Evolutionary conservation across 2,888 invertebrate genomes (phyloP), one percentile per base, ranked within the genome.

Genomic region (Smittia aterrima): DNA sequence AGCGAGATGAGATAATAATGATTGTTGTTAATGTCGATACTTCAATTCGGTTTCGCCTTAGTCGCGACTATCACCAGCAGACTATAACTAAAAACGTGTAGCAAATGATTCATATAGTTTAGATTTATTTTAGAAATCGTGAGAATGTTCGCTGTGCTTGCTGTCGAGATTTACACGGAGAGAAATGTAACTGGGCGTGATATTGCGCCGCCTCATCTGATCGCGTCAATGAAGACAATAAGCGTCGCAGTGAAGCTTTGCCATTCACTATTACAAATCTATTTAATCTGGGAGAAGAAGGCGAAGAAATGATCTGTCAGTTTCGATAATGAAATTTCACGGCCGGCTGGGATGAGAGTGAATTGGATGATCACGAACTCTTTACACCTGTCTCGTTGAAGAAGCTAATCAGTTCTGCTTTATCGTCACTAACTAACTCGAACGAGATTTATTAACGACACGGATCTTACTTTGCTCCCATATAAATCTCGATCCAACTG

Each of bases 1-100:
- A 27, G n/a, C 64, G 27, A 58, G 22, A 70, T 70, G 70, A 54
- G 53, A 54, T 70, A 70, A 54, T 70, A 70, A 70, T 70, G 70
- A 70, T 54, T 27, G 54, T 4, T n/a, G n/a, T 47, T 70, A 70
- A 70, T 70, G 54, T 27, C 53, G 32, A 70, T 54, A 67, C 47
- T 18, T 41, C 38, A 41, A 11, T 24, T 20, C 3, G 20, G 20
- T 58, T 9, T 64, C 20, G 25, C 64, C 25, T 58, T 58, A 13
- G 58, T 58, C 58, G 58, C 2, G 41, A 38, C 41, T 24, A 70
- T 70, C 70, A 70, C 16, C 54, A 70, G 47, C 70, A 67, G 67
- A 47, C 22, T 58, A 58, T 58, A 47, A 16, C 3, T 38, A n/a
- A n/a, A 58, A 58, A 58, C n/a, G 18, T 9, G 9, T n/a, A 58